Evolutionary conservation across 2,113 vertebrate species (phyloP).

Genomic region (Sardina pilchardus): DNA sequence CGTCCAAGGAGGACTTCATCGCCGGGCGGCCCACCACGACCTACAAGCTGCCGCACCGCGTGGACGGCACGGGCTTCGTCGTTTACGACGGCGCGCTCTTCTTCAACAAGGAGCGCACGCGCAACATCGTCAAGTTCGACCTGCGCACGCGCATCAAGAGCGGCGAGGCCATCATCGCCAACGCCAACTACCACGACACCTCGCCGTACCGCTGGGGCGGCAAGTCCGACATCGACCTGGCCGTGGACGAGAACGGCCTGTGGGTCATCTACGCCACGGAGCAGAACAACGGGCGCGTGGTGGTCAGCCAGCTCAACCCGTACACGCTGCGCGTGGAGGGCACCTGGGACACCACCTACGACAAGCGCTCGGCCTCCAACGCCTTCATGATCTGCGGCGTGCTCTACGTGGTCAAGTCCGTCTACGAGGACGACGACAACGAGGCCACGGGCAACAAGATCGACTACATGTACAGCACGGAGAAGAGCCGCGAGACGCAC

Average conservation of each 20-base stretch:
- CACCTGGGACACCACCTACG: slow-evolving; percentile 85
- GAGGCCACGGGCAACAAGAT: slow-evolving; percentile 98
- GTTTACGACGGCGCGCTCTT: slow-evolving; percentile 96
- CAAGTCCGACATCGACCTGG: slow-evolving; percentile 88
- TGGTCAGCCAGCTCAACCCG: slow-evolving; percentile 92
- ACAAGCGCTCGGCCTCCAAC: slow-evolving; percentile 83
- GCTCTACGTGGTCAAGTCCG: slow-evolving; percentile 93
- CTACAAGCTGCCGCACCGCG: slow-evolving; percentile 95
- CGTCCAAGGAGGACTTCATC: slow-evolving; percentile 97
- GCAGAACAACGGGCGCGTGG: slow-evolving; percentile 85
- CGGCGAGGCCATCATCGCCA: slow-evolving; percentile 96
- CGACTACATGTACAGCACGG: slow-evolving; percentile 97
- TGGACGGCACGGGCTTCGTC: slow-evolving; percentile 95
- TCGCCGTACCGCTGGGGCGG: slow-evolving; percentile 85
- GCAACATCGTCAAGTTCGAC: slow-evolving; percentile 99
- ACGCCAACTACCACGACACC: slow-evolving; percentile 81
- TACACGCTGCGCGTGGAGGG: slow-evolving; percentile 84
- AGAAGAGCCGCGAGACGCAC: slow-evolving; percentile 88
- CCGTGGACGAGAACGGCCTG: slow-evolving; percentile 88
- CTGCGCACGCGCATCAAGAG: slow-evolving; percentile 96
- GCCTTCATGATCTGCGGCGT: slow-evolving; percentile 92
- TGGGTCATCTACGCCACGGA: slow-evolving; percentile 97
- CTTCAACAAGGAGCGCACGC: slow-evolving; percentile 98
- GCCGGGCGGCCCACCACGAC: slow-evolving; percentile 95
- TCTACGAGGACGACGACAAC: slow-evolving; percentile 97